A percentile compares a stretch with the other conserved stretches of the same genome.
Conservation (phyloP, 2,888 invertebrate genomes). For the Thysanoteuthis rhombus region DNA sequence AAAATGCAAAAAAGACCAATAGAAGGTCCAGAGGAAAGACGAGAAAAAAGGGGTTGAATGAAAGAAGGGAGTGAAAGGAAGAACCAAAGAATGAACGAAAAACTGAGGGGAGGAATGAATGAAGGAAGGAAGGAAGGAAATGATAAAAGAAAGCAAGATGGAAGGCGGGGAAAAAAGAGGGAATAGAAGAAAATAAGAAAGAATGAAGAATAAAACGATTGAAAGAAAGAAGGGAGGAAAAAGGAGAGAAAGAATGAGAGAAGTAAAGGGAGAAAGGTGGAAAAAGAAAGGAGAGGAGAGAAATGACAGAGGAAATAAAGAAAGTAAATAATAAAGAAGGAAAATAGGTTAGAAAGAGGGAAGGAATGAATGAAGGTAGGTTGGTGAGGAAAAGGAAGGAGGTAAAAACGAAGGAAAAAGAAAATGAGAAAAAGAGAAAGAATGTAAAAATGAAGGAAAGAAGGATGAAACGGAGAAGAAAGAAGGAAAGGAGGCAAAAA, state of each 20-base stretch:
- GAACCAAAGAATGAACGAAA: no score
- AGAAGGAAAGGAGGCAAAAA: not conserved
- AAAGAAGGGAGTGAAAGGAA: no score
- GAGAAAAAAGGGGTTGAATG: no score
- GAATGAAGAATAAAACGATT: not conserved
- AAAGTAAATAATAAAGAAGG: not conserved
- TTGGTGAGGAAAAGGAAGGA: not conserved
- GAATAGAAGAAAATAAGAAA: not conserved
- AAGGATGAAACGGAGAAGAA: not conserved
- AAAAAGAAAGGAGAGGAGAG: not conserved
- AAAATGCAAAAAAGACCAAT: no score
- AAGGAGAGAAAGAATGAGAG: not conserved
- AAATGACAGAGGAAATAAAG: not conserved
- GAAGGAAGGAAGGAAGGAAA: no score
- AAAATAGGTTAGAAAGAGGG: not conserved
- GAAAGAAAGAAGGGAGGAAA: not conserved
- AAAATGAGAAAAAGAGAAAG: not conserved
- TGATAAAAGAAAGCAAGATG: no score
- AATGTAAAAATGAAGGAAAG: not conserved
- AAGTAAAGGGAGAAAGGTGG: no score
- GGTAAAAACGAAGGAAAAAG: not conserved
- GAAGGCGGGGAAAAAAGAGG: no score
- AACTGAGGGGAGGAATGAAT: no score
- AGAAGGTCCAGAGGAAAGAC: no score
- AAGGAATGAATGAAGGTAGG: not conserved